A percentile compares a stretch with the other conserved stretches of the same genome.
Conservation (phyloP, 2,113 vertebrate genomes). For the Anser cygnoides region DNA sequence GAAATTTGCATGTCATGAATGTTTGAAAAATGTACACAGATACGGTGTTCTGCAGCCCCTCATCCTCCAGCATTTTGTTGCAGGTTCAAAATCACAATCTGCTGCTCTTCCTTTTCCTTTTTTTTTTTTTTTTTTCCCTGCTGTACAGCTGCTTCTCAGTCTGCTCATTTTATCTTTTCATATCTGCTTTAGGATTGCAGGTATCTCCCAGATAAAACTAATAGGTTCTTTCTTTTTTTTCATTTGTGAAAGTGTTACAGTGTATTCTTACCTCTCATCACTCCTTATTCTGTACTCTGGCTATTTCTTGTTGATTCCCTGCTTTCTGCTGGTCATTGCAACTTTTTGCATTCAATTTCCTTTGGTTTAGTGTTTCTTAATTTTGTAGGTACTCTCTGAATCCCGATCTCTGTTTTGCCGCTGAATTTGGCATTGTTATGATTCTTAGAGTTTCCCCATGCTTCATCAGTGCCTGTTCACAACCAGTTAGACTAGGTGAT, state of each 20-base stretch:
- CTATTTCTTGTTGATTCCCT: neutral
- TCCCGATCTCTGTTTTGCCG: neutral
- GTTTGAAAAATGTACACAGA: neutral
- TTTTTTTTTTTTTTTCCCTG: neutral
- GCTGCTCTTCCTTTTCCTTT: neutral
- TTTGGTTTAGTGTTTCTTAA: neutral
- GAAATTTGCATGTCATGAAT: neutral
- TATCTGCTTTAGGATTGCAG: neutral
- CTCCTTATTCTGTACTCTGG: accelerated
- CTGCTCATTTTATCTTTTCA: accelerated
- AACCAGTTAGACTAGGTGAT: neutral
- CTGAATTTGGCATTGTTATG: neutral
- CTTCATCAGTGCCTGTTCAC: neutral
- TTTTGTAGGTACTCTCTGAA: neutral
- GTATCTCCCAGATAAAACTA: neutral
- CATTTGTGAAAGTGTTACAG: neutral
- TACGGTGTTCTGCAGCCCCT: neutral
- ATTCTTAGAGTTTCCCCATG: neutral
- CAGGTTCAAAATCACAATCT: neutral
- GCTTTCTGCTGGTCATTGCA: neutral
- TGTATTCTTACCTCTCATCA: neutral
- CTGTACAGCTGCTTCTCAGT: neutral
- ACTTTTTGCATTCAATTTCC: neutral
- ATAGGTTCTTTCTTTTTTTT: neutral
- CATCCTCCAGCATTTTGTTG: neutral